Evolutionary conservation across 2,888 invertebrate genomes (phyloP), one percentile per base, ranked within the genome.

Genomic region (Acanthosepion lycidas): DNA sequence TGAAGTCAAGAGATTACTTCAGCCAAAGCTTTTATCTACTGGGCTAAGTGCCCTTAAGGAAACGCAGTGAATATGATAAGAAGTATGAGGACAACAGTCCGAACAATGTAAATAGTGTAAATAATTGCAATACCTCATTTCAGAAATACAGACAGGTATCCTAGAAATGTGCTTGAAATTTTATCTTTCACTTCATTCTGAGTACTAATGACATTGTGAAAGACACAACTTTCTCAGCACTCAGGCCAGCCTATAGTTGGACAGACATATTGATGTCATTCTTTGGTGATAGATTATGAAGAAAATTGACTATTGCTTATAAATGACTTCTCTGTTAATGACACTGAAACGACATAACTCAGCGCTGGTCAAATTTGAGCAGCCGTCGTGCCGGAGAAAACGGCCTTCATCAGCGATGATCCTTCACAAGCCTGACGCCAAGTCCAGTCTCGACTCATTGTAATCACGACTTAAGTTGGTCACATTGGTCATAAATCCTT

Each of bases 401-500:
- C 15, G n/a, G 78, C 12, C 78, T 78, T 78, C 78, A 78, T 78
- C 78, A 33, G n/a, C 78, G n/a, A 15, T n/a, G n/a, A 78, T 78
- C n/a, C 78, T 33, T 78, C 5, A 12, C n/a, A 78, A 15, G n/a
- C n/a, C 78, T 78, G 78, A 78, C 78, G 78, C 78, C 78, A 78
- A 78, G 78, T n/a, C 78, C n/a, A 78, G 78, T 78, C 78, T 9
- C 78, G 15, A 33, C n/a, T 78, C 78, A 78, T 78, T 78, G 78
- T n/a, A 78, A 78, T 33, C n/a, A n/a, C 78, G 78, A 78, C 78
- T 78, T 78, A 78, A 78, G 78, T 78, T 78, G n/a, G 15, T n/a
- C 78, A 78, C n/a, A n/a, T 33, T 78, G 78, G n/a, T 78, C 78
- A 78, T 78, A 78, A 78, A 78, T 78, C 78, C 78, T 78, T 78